Evolutionary conservation across 2,888 invertebrate species (phyloP).

Genomic region (Aquatica leii): DNA sequence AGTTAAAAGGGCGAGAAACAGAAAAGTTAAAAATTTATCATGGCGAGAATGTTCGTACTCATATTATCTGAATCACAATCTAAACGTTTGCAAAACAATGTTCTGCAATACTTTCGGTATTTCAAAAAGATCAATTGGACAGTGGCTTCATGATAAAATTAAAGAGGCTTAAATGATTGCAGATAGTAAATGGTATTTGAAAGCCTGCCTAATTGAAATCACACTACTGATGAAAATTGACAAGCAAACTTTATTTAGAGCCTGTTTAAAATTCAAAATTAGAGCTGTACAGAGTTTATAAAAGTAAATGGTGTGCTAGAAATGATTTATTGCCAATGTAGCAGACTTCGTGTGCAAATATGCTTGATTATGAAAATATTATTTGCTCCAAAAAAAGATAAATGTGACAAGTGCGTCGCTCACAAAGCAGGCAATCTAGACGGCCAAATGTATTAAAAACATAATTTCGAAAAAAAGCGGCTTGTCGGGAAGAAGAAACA

Average conservation of each 20-base stretch:
- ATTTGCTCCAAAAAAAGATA: slow-evolving; percentile 7
- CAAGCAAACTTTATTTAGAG: slow-evolving; percentile 9
- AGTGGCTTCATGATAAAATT: neutral
- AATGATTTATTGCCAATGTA: neutral
- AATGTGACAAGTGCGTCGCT: slow-evolving; percentile 4
- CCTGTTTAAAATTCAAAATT: slow-evolving; percentile 12
- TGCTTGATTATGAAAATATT: slow-evolving; percentile 6
- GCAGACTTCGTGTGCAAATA: neutral
- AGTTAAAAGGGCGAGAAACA: neutral
- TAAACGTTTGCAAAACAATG: neutral
- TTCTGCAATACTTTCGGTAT: neutral
- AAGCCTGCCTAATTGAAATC: slow-evolving; percentile 7
- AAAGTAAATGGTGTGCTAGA: slow-evolving; percentile 2
- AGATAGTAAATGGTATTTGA: neutral
- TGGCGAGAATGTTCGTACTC: neutral
- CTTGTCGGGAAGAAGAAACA: neutral
- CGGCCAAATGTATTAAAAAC: neutral
- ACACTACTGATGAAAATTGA: slow-evolving; percentile 10
- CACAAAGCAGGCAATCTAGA: neutral
- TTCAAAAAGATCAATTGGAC: neutral
- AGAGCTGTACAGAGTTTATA: slow-evolving; percentile 2
- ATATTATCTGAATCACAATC: neutral
- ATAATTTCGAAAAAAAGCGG: slow-evolving; percentile 1
- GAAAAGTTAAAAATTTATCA: neutral
- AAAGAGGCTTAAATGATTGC: neutral